Base-by-base conservation (phyloP, 2,113 vertebrate species). In the Alaudala cheleensis region DNA sequence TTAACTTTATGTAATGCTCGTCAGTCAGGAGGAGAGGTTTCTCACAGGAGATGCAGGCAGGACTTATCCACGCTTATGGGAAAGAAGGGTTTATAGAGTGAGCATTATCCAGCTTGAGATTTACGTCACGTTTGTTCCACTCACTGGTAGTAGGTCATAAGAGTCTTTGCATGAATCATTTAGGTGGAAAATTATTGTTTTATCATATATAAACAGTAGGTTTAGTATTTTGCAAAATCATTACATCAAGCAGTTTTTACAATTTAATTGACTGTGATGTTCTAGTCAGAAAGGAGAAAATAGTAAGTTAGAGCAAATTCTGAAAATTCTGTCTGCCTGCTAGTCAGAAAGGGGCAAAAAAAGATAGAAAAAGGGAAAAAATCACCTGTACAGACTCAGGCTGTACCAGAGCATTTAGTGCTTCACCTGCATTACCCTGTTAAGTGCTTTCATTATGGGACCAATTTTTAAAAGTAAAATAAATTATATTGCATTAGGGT, bases 101-200 rank as follows among this genome's bases (percentile, higher is more conserved):
- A 71, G 50, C 61, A 17, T 95, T 92, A 89, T 51, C 74, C 67
- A 87, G 42, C 44, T 37, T 21, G 9, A 70, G 88, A 81, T 83
- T 84, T 96, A 88, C 29, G 21, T 97, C 86, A 86, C 22, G 3
- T 95, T 96, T 97, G 67, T 94, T 97, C 95, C 78, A 89, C 57
- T 89, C 88, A 79, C 64, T 69, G 67, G 33, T 64, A 60, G 69
- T 50, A 90, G 73, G 89, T 76, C 70, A 42, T 92, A 88, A 86
- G 66, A 90, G 57, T 69, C 73, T 93, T 90, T 64, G 54, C 24
- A 24, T 92, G 78, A 95, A 89, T 88, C 49, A 87, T 66, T 95
- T 88, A 44, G 23, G 34, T 12, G 11, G 76, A 85, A 89, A 80
- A 86, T 56, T 62, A 85, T 14, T 92, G 73, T 81, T 91, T 82